Evolutionary conservation across 2,888 invertebrate genomes (phyloP), one percentile per base, ranked within the genome.

Genomic region (Subacronicta megacephala): DNA sequence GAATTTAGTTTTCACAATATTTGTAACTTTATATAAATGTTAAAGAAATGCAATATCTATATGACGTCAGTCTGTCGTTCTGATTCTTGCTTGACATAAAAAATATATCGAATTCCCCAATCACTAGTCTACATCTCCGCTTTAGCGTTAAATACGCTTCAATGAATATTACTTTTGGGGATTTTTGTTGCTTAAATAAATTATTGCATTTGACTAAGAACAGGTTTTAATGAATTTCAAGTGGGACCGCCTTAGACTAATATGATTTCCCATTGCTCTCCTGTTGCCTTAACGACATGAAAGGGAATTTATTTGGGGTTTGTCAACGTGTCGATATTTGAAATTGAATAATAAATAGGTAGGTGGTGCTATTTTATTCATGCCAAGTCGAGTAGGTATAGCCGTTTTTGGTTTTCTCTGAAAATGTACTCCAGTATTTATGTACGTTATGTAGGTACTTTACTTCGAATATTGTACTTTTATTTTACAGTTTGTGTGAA

Each of bases 121-220:
- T 57, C 78, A 64, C 77, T 78, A 73, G 72, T 78, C 75, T 69
- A 77, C 82, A 80, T 84, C 78, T 81, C 75, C 80, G 76, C 77
- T 83, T 84, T 74, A 85, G 82, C 80, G 84, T 89, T 86, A 88
- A 89, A 90, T 88, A 90, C 88, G 90, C 92, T 81, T 90, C 89
- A 90, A 90, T 90, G 90, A 84, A 90, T 92, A 92, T 91, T 92
- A 90, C 93, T 90, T 93, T 92, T 83, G 83, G 84, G 90, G 90
- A 90, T 92, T 93, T 93, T 92, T 92, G 90, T 83, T 85, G 84
- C 88, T 85, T 93, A 90, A 92, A 94, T 93, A 92, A 93, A 91
- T 93, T 88, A 94, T 93, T 84, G 88, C 86, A 83, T 92, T 91
- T 90, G 89, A 88, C 84, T 91, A 90, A 90, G 91, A 89, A 89